Conservation (phyloP, 2,113 vertebrate genomes). For the Gymnorhina tibicen region DNA sequence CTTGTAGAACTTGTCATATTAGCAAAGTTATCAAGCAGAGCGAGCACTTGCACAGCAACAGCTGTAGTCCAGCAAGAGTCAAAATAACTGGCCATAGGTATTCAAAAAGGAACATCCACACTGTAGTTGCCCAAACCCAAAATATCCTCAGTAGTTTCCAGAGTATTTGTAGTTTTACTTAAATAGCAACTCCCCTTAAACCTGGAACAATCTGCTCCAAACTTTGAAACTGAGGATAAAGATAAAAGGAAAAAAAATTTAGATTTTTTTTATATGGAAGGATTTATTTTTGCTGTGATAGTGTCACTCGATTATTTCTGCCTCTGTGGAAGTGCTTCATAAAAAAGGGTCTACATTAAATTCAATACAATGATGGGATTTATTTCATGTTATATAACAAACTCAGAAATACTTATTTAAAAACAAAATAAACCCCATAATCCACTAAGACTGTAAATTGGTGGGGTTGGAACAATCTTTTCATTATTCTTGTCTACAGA, state of each 20-base stretch:
- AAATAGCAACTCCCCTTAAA: background rate
- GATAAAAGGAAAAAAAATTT: background rate
- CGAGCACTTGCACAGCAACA: background rate
- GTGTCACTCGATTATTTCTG: background rate
- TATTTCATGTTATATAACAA: slow-evolving; percentile 13
- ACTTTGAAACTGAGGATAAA: background rate
- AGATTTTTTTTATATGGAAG: background rate
- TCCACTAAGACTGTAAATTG: slow-evolving; percentile 48
- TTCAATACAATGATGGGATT: slow-evolving; percentile 3
- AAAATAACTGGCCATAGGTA: background rate
- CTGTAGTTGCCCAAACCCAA: background rate
- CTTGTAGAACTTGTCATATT: slow-evolving; percentile 60
- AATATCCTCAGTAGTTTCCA: background rate
- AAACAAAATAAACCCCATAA: slow-evolving; percentile 42
- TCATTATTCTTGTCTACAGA: slow-evolving; percentile 21
- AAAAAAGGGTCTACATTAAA: background rate
- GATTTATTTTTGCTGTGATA: background rate
- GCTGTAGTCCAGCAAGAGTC: slow-evolving; percentile 45
- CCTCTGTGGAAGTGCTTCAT: background rate
- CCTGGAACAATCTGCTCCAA: background rate
- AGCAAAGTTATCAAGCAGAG: slow-evolving; percentile 37
- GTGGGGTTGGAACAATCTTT: slow-evolving; percentile 45
- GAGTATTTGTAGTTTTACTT: background rate
- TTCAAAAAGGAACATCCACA: background rate
- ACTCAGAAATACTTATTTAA: slow-evolving; percentile 21